Evolutionary conservation across 1,140 invertebrate species (phyloP), one percentile per base, ranked within the genome.

Genomic region (Meloidogyne chitwoodi): DNA sequence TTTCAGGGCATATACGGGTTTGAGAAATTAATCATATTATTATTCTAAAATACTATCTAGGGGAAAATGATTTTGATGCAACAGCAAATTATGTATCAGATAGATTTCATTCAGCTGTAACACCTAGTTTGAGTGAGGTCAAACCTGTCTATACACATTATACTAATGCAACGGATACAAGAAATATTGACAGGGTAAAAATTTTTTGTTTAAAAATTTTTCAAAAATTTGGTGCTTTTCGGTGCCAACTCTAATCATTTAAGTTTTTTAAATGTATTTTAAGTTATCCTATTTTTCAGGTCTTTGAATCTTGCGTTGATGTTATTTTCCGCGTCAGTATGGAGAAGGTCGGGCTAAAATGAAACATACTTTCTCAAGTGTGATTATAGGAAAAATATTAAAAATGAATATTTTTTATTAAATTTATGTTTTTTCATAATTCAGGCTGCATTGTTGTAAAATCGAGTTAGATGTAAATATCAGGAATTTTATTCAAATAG

Each of bases 311-410:
- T 75, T 93, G 94, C 74, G 94, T 93, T 73, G 93, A 94, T 89
- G 93, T 95, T 75, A 94, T 94, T 82, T 93, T 96, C 86, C 94
- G 94, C 87, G 93, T 94, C 86, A 95, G 94, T 89, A 90, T 96
- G 67, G 93, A 93, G 88, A 93, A 94, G 89, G 94, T 93, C 89
- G 94, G 94, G 71, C 90, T 93, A 44, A 92, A 38, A 29, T 73
- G 71, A 72, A 56, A 16, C 19, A 56, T 5, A n/a, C 1, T 56
- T 22, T n/a, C 5, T 56, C 19, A n/a, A 19, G n/a, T 56, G 48
- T 56, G 48, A 56, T 56, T 48, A 56, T n/a, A 6, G 19, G 48
- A 56, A n/a, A 56, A 56, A n/a, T 44, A 56, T 56, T 56, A n/a
- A n/a, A 56, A 56, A n/a, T n/a, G 48, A 22, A 56, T 56, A 56